phyloP scores from a whole-genome alignment of 1,140 invertebrate genomes.

The Papilio polyxenes region DNA sequence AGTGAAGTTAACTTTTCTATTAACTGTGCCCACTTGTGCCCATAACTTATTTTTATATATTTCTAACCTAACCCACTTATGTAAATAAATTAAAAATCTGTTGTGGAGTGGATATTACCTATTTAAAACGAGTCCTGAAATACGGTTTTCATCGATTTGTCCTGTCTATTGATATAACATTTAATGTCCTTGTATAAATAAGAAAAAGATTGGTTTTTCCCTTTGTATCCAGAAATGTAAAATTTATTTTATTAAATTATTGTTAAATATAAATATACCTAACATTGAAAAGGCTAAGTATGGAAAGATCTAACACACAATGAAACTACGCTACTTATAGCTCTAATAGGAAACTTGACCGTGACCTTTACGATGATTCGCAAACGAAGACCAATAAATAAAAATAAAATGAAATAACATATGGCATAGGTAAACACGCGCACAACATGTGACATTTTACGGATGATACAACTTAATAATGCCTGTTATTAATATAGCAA shows the following conservation, averaged over 20 bases:
- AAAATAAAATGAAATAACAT: slow-evolving; percentile 17
- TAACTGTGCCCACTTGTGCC: too few relatives aligned
- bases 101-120: too few relatives aligned
- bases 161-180: too few relatives aligned
- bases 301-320: not conserved
- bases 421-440: not conserved
- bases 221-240: not conserved
- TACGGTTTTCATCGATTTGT: too few relatives aligned
- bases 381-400: not conserved
- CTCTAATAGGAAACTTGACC: slow-evolving; percentile 20
- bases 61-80: not conserved
- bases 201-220: not conserved
- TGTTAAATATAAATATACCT: not conserved
- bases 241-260: not conserved
- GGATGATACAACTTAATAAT: not conserved
- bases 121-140: too few relatives aligned
- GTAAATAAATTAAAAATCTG: not conserved
- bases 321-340: not conserved
- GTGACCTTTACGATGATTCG: slow-evolving; percentile 12
- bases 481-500: not conserved
- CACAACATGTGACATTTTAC: not conserved
- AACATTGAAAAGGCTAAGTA: not conserved
- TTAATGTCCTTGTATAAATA: too few relatives aligned
- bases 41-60: not conserved
- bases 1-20: too few relatives aligned